These are phyloP conservation scores for Diplogasteroides magnus DNA, from an alignment of 1,140 invertebrate species.

Conservation along the genomic window DNA sequence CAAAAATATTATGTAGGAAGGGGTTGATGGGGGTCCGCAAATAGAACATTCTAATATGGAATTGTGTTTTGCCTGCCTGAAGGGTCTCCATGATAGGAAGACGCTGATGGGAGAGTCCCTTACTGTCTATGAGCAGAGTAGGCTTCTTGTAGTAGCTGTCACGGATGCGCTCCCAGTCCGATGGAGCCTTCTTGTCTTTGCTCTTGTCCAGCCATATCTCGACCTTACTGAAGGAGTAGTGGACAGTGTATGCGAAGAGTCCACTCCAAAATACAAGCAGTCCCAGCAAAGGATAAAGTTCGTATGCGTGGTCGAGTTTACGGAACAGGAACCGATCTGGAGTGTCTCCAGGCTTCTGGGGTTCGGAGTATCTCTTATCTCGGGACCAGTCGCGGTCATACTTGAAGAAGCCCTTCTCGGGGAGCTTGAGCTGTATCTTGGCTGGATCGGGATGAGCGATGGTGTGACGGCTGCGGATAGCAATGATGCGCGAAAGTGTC, in stretches of 20 bases:
- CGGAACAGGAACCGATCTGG: background rate
- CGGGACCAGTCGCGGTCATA: slow-evolving; percentile 39
- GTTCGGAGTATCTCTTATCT: slow-evolving; percentile 30
- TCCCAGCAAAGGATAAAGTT: background rate
- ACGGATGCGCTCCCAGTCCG: slow-evolving; percentile 40
- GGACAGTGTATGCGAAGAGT: background rate
- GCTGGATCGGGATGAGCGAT: no score
- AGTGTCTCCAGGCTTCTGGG: slow-evolving; percentile 37
- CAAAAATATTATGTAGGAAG: background rate
- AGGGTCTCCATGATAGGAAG: no score
- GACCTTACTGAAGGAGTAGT: slow-evolving; percentile 14
- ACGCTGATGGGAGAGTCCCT: no score
- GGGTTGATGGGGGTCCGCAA: background rate
- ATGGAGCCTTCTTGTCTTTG: slow-evolving; percentile 31
- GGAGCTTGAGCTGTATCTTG: no score
- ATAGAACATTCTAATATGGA: background rate
- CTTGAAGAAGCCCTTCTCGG: slow-evolving; percentile 24
- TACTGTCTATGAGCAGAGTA: slow-evolving; percentile 18
- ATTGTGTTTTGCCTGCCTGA: no score
- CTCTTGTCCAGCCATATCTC: slow-evolving; percentile 35
- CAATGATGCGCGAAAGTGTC: no score
- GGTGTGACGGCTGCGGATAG: no score
- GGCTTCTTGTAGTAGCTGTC: slow-evolving; percentile 32
- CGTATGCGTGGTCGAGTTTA: background rate
- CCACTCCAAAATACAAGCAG: background rate